phyloP scores from a whole-genome alignment of 1,140 invertebrate species.

The Papilio machaon region DNA sequence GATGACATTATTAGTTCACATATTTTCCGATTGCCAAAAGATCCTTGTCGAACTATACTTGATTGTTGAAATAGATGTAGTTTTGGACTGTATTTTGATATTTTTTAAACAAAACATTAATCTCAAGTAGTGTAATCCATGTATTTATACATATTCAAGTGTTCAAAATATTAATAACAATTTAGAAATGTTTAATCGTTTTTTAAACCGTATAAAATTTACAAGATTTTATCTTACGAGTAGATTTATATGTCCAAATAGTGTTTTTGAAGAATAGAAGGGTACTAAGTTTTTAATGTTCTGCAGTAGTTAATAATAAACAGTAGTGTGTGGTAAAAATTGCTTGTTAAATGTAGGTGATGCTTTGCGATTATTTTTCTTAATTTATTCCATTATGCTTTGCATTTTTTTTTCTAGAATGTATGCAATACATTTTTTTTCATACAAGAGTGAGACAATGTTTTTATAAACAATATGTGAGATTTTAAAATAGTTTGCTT shows the following conservation, averaged over 20 bases:
- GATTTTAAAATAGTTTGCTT: conserved; percentile 12
- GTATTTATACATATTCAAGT: conserved; percentile 13
- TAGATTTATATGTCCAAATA: conserved; percentile 6
- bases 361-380: conserved; percentile 17
- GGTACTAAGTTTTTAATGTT: conserved; percentile 3
- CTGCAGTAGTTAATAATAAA: background rate
- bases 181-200: conserved; percentile 29
- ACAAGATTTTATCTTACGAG: conserved; percentile 3
- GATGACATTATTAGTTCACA: too few species aligned
- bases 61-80: conserved; percentile 26
- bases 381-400: conserved; percentile 21
- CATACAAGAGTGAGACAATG: background rate
- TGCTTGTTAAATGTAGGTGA: background rate
- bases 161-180: conserved; percentile 27
- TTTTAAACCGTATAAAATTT: background rate
- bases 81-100: conserved; percentile 24
- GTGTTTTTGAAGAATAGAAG: background rate
- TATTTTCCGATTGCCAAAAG: too few species aligned
- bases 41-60: background rate
- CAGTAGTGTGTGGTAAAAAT: background rate
- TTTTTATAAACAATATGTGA: conserved; percentile 4
- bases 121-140: background rate
- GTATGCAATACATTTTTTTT: background rate
- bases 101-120: conserved; percentile 28
- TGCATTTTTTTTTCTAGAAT: conserved; percentile 1